Base-by-base conservation (phyloP, 2,888 invertebrate genomes). In the Sycophila texana region DNA sequence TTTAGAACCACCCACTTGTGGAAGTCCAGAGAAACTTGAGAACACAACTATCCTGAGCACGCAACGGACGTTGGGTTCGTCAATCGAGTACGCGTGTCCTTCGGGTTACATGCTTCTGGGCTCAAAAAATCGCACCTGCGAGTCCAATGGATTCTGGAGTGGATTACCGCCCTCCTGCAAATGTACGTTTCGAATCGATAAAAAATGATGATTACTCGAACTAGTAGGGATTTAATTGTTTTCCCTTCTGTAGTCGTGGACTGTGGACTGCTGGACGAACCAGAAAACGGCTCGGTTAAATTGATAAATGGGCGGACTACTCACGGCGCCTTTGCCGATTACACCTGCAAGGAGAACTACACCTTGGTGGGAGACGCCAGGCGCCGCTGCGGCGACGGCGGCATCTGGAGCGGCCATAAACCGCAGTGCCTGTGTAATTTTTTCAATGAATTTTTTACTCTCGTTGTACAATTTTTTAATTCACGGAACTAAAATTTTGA, bases 291-390 rank as follows among this genome's bases (percentile, higher is more conserved):
- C 0, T 92, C 93, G 4, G 94, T 96, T 18, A 90, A 91, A 0
- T 90, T 97, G 26, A 90, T 93, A 0, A 94, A 96, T 83, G 91
- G 92, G 1, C 92, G 96, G 76, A 97, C 96, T 0, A 96, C 96
- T 0, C 94, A 94, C 88, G 96, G 95, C 0, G 96, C 96, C 0
- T 91, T 92, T 72, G 96, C 95, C 0, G 89, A 93, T 4, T 97
- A 96, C 89, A 92, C 93, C 5, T 98, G 98, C 86, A 94, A 95
- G 78, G 94, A 95, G 86, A 97, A 98, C 88, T 96, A 96, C 89
- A 97, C 97, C 0, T 91, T 97, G 2, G 94, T 95, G 7, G 97
- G 97, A 0, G 93, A 93, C 83, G 92, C 93, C 66, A 93, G 93
- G 81, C 91, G 97, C 26, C 91, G 92, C n/a, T 97, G 97, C 86